phyloP scores from a whole-genome alignment of 2,797 vertebrate species.

The Borostomias antarcticus region DNA sequence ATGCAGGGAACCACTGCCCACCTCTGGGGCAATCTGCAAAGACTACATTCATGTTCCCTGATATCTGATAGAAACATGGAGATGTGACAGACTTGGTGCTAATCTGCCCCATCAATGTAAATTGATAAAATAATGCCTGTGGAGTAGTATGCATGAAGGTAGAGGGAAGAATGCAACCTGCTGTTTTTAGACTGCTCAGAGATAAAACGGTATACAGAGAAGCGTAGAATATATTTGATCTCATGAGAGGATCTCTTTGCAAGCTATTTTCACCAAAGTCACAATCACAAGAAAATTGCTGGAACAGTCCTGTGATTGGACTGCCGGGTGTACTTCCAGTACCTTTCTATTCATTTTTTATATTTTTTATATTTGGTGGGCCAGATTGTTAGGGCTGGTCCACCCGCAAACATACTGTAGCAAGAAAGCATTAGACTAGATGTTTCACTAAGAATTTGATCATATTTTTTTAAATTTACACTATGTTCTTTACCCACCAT shows the following conservation, averaged over 20 bases:
- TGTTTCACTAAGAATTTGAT: too few relatives aligned
- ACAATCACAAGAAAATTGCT: background rate
- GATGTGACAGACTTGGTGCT: background rate
- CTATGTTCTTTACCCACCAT: too few relatives aligned
- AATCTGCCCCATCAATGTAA: conserved; percentile 6
- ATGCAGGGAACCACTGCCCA: background rate
- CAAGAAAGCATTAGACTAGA: too few relatives aligned
- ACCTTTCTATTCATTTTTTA: too few relatives aligned
- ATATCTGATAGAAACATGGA: conserved; percentile 7
- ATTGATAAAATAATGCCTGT: background rate
- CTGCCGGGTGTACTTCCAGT: too few relatives aligned
- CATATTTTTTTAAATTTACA: too few relatives aligned
- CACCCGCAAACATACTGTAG: too few relatives aligned
- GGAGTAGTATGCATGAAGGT: background rate
- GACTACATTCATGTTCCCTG: conserved; percentile 22
- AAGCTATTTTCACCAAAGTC: background rate
- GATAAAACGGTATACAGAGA: background rate
- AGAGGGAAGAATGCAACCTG: background rate
- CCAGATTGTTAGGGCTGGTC: too few relatives aligned
- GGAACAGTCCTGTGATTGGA: background rate
- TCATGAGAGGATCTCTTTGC: background rate
- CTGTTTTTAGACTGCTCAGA: background rate
- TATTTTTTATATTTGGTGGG: too few relatives aligned
- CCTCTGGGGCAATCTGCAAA: background rate
- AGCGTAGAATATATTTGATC: background rate